Conservation (phyloP, 2,113 vertebrate genomes). For the Strix aluco region DNA sequence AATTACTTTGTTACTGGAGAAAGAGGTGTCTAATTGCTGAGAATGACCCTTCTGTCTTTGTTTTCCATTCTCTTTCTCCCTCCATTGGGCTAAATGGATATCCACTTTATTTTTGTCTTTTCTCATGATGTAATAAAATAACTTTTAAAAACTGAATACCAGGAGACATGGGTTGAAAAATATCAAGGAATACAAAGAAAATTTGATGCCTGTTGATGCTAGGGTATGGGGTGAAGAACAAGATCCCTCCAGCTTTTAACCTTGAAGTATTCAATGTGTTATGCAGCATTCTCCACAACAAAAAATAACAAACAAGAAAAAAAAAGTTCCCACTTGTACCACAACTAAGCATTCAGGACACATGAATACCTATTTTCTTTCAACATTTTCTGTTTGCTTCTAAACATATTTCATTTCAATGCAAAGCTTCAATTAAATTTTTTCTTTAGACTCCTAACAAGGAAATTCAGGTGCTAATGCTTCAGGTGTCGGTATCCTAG, state of each 20-base stretch:
- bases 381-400: background rate
- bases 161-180: background rate
- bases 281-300: background rate
- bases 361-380: background rate
- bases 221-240: background rate
- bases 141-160: background rate
- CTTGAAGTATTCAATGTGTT: background rate
- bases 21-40: constrained; percentile 25
- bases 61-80: background rate
- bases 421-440: background rate
- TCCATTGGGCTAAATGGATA: background rate
- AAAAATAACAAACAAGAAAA: background rate
- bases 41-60: background rate
- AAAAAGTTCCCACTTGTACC: background rate
- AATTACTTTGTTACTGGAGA: constrained; percentile 14
- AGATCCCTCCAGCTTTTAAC: background rate
- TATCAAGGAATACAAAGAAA: background rate
- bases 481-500: background rate
- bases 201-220: background rate
- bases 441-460: background rate
- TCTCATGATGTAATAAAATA: background rate
- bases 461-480: background rate
- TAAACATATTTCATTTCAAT: background rate
- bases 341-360: background rate
- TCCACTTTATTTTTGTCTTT: background rate